These are phyloP conservation scores for Mythimna pallens DNA, from an alignment of 2,888 invertebrate species.

Conservation along the genomic window DNA sequence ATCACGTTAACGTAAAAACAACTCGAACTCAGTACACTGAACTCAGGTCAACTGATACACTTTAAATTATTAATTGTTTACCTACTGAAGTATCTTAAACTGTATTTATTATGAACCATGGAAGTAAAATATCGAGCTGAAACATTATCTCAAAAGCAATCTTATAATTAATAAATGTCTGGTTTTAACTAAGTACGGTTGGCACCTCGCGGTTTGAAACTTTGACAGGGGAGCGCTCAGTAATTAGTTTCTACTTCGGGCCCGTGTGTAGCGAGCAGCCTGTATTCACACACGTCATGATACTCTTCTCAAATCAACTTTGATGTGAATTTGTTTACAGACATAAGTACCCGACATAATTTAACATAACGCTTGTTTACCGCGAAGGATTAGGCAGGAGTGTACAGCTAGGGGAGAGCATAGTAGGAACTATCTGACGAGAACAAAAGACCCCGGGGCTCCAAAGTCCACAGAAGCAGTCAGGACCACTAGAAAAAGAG, in stretches of 20 bases:
- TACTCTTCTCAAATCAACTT: slow-evolving; percentile 17
- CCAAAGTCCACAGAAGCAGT: too few species aligned
- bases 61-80: too few species aligned
- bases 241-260: slow-evolving; percentile 38
- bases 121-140: slow-evolving; percentile 11
- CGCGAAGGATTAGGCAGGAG: too few species aligned
- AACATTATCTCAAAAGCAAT: slow-evolving; percentile 31
- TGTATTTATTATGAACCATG: background rate
- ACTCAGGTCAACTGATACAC: too few species aligned
- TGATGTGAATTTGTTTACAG: background rate
- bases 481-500: too few species aligned
- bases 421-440: too few species aligned
- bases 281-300: slow-evolving; percentile 6
- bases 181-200: slow-evolving; percentile 10
- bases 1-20: too few species aligned
- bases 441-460: too few species aligned
- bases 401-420: too few species aligned
- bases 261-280: background rate
- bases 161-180: slow-evolving; percentile 44
- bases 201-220: slow-evolving; percentile 31
- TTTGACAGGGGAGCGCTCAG: slow-evolving; percentile 27
- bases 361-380: too few species aligned
- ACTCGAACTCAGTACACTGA: too few species aligned
- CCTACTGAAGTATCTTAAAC: too few species aligned
- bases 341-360: background rate